Evolutionary conservation across 2,797 vertebrate species (phyloP), one percentile per base, ranked within the genome.

Genomic region (Darevskia nairensis): DNA sequence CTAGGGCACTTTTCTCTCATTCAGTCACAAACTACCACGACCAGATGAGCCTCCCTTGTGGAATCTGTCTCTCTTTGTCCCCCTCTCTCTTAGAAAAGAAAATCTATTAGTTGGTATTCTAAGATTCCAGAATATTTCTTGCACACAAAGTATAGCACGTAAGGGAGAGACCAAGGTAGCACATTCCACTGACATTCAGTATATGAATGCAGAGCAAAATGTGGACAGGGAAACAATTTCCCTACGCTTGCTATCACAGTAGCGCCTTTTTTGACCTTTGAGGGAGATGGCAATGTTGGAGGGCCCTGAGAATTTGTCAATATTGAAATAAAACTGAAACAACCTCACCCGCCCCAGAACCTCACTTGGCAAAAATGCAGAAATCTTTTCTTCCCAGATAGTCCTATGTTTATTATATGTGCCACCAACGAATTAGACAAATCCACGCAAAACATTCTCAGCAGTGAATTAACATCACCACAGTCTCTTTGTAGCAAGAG

Each of bases 1-100:
- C 97, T 97, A 97, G 97, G 97, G 97, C 96, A 97, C 96, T 97
- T 97, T 97, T 96, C 96, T 97, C 96, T 97, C 95, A 97, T 97
- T 97, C 96, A 97, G 96, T 96, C 96, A 96, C 96, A 97, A 97
- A 96, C 96, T 97, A 96, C 96, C 96, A 96, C 95, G 96, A 96
- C 95, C 95, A 97, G 96, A 97, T 97, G 97, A 97, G 96, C 92
- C 95, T 97, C 97, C 96, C 96, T 95, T 96, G 95, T 95, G 96
- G 96, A 97, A 97, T 96, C 96, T 97, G 96, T 96, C 96, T 96
- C 95, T 96, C 97, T 96, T 97, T 96, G 97, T 72, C 97, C 95
- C 97, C 96, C 97, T 96, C 97, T 97, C 66, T 86, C 61, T 77
- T 29, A 85, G 41, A 89, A 96, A 97, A 95, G 91, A 93, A 97